Evolutionary conservation across 2,888 invertebrate genomes (phyloP).

Genomic region (Eristalis arbustorum): DNA sequence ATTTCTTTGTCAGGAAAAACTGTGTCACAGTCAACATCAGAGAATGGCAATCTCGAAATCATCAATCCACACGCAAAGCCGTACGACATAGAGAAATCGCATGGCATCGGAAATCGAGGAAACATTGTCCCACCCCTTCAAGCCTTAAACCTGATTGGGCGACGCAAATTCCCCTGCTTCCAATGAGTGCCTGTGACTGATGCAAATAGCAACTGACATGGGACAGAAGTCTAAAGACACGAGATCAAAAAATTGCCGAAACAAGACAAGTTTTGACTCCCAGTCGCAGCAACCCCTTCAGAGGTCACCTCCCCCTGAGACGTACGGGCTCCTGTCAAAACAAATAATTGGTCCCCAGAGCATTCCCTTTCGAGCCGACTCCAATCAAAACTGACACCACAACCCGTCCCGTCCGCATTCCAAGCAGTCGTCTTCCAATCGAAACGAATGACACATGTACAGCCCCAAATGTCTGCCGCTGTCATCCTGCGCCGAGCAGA

Average conservation of each 20-base stretch:
- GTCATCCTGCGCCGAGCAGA: neutral
- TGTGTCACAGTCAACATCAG: too few species aligned
- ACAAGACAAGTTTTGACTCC: neutral
- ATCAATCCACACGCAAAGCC: too few species aligned
- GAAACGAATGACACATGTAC: constrained; percentile 40
- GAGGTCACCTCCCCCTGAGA: neutral
- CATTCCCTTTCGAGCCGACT: neutral
- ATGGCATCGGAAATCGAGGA: too few species aligned
- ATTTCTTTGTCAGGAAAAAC: too few species aligned
- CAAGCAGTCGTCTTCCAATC: constrained; percentile 13
- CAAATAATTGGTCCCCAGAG: neutral
- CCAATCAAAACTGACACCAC: neutral
- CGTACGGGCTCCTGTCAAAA: neutral
- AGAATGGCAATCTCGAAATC: too few species aligned
- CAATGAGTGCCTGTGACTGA: neutral
- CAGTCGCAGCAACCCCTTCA: neutral
- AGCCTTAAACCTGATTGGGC: too few species aligned
- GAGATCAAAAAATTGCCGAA: neutral
- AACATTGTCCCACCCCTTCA: too few species aligned
- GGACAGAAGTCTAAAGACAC: neutral
- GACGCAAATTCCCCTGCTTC: too few species aligned
- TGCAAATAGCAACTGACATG: neutral
- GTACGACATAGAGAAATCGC: too few species aligned
- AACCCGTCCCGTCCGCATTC: neutral
- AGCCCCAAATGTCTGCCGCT: neutral